Percentiles rank a stretch among this genome's conserved stretches.
Conservation (phyloP, 1,140 invertebrate species). For the Hormaphis cornu region DNA sequence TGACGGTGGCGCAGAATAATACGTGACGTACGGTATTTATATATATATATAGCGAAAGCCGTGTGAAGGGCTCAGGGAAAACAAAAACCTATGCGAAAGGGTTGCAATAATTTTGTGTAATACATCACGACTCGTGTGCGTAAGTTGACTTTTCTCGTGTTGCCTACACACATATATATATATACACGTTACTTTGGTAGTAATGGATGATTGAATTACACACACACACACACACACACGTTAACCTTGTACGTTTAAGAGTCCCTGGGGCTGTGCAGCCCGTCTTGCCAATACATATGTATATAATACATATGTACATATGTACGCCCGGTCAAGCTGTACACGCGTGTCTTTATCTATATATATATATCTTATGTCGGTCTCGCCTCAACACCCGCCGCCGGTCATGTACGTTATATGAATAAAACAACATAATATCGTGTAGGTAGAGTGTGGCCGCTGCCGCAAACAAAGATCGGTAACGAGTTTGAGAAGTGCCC, state of each 20-base stretch:
- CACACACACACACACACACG: background rate
- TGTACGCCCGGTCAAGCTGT: background rate
- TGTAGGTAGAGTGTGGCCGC: too few relatives aligned
- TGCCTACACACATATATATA: background rate
- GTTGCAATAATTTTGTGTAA: constrained; percentile 16
- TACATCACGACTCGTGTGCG: background rate
- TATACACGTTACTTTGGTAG: background rate
- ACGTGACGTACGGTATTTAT: constrained; percentile 5
- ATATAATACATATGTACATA: too few relatives aligned
- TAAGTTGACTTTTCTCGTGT: constrained; percentile 5
- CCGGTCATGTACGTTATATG: too few relatives aligned
- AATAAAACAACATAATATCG: too few relatives aligned
- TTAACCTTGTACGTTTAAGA: background rate
- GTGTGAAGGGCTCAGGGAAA: background rate
- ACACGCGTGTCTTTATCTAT: background rate
- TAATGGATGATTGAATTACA: constrained; percentile 30
- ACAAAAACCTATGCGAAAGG: constrained; percentile 6
- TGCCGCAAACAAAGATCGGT: too few relatives aligned
- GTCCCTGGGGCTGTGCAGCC: constrained; percentile 5
- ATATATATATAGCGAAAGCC: too few relatives aligned
- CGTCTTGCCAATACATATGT: background rate
- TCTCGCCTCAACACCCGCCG: too few relatives aligned
- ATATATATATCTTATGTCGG: background rate
- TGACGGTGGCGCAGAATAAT: background rate
- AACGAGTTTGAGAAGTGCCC: too few relatives aligned